Evolutionary conservation across 92 coral and sea anemone genomes (phyloP).

Genomic region (Siderastrea radians): DNA sequence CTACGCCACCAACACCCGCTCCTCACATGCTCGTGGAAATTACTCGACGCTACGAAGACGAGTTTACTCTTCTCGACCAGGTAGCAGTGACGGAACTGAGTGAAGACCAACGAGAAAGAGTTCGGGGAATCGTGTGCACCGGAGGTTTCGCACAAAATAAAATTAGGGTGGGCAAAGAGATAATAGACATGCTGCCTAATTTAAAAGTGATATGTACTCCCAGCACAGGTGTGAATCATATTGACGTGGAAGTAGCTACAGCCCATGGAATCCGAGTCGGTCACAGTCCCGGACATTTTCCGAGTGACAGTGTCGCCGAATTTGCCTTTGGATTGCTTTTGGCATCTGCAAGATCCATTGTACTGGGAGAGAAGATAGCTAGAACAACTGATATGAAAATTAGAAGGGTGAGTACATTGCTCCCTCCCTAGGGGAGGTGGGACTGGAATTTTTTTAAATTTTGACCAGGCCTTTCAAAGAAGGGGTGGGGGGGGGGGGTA

Average conservation of each 20-base stretch:
- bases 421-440: too few species aligned
- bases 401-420: background rate
- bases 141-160: slow-evolving; percentile 14
- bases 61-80: slow-evolving; percentile 24
- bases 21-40: background rate
- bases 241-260: slow-evolving; percentile 76
- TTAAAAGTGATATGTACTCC: slow-evolving; percentile 63
- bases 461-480: too few species aligned
- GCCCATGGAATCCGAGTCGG: slow-evolving; percentile 78
- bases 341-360: slow-evolving; percentile 79
- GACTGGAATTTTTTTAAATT: too few species aligned
- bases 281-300: slow-evolving; percentile 51
- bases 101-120: slow-evolving; percentile 1
- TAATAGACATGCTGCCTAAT: slow-evolving; percentile 69
- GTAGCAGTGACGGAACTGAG: background rate
- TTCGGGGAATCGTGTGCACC: slow-evolving; percentile 16
- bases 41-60: background rate
- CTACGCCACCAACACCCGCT: background rate
- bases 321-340: slow-evolving; percentile 75
- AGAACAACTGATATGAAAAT: slow-evolving; percentile 25
- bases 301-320: slow-evolving; percentile 69
- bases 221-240: slow-evolving; percentile 74
- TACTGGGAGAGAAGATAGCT: slow-evolving; percentile 39
- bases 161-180: slow-evolving; percentile 14
- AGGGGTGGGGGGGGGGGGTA: too few species aligned